phyloP scores from a whole-genome alignment of 2,888 invertebrate species.

The Malthinus seriepunctatus region DNA sequence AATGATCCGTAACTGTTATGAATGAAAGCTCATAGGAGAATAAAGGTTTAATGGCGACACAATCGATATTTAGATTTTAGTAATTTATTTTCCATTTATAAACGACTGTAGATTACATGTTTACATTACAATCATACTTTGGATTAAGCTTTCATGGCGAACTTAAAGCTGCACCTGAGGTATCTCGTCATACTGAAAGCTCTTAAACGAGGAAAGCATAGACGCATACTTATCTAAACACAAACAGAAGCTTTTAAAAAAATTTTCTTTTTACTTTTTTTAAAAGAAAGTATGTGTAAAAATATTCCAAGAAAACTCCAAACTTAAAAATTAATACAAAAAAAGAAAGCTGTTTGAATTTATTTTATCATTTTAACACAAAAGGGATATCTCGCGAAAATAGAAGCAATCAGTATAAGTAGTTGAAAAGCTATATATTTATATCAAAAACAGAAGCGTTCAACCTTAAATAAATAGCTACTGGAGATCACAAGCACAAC shows the following conservation, averaged over 20 bases:
- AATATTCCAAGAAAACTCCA: too few species aligned
- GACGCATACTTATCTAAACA: constrained; percentile 2
- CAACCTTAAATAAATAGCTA: constrained; percentile 39
- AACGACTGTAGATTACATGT: constrained; percentile 30
- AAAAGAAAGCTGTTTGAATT: too few species aligned
- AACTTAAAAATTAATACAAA: too few species aligned
- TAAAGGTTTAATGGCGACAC: constrained; percentile 5
- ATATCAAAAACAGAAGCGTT: constrained; percentile 37
- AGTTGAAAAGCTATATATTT: constrained; percentile 34
- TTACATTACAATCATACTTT: constrained; percentile 31
- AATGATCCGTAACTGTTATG: not conserved
- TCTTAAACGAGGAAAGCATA: constrained; percentile 22
- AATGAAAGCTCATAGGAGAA: not conserved
- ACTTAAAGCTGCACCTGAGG: constrained; percentile 26
- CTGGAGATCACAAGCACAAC: constrained; percentile 40
- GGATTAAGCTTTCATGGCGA: constrained; percentile 29
- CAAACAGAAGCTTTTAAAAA: not conserved
- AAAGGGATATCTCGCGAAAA: not conserved
- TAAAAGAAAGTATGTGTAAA: too few species aligned
- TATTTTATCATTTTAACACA: too few species aligned
- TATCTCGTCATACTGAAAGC: constrained; percentile 25
- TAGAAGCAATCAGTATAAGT: constrained; percentile 18
- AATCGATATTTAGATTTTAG: constrained; percentile 24
- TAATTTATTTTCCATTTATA: constrained; percentile 30
- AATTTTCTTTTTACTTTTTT: too few species aligned